These are phyloP conservation scores for Amblyjoppa proteus DNA, from an alignment of 2,888 invertebrate species.

Conservation along the genomic window DNA sequence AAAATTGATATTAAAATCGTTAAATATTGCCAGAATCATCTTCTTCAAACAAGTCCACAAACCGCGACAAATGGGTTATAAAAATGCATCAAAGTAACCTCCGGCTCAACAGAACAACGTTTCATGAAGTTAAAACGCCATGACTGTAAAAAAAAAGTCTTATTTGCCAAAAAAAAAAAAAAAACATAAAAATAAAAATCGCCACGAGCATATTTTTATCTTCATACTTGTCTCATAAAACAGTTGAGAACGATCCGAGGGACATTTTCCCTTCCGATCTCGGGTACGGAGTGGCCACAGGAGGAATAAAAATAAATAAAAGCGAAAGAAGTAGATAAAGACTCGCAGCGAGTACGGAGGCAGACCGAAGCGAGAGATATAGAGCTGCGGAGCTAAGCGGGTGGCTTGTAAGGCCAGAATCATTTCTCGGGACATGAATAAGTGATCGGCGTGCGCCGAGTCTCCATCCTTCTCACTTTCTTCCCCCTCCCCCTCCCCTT, in stretches of 20 bases:
- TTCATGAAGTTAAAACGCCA: background rate
- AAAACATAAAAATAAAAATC: background rate
- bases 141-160: background rate
- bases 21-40: too few relatives aligned
- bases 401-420: conserved; percentile 75
- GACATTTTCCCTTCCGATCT: conserved; percentile 3
- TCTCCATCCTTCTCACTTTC: conserved; percentile 53
- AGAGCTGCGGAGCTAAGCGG: conserved; percentile 42
- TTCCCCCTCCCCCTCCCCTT: conserved; percentile 3
- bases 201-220: background rate
- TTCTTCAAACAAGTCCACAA: too few relatives aligned
- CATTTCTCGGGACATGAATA: conserved; percentile 82
- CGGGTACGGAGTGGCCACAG: conserved; percentile 37
- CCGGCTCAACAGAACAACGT: background rate
- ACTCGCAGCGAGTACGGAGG: conserved; percentile 47
- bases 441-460: conserved; percentile 77
- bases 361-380: conserved; percentile 43
- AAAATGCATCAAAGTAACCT: background rate
- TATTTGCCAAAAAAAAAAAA: background rate
- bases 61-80: too few relatives aligned
- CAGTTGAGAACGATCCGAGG: background rate
- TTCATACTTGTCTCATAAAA: background rate
- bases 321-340: conserved; percentile 41
- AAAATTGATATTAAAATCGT: too few relatives aligned
- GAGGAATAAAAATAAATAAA: conserved; percentile 32